Evolutionary conservation across 2,797 vertebrate species (phyloP).

Genomic region (Atherinosoma microstoma): DNA sequence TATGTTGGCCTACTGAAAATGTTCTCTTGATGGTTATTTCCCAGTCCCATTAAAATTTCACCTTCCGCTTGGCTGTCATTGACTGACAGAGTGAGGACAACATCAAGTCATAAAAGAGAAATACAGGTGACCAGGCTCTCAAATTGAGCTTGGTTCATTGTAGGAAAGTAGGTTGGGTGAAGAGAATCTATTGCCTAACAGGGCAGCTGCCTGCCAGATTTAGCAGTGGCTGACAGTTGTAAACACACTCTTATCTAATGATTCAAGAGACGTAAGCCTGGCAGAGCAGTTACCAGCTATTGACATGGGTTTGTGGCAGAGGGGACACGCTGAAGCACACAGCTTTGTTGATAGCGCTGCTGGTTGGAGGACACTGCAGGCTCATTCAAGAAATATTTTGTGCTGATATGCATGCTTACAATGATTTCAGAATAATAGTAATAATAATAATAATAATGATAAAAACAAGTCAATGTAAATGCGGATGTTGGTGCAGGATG

Average conservation of each 20-base stretch:
- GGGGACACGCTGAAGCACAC: constrained; percentile 42
- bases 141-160: constrained; percentile 73
- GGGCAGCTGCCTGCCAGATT: constrained; percentile 73
- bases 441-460: too few species aligned
- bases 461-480: constrained; percentile 12
- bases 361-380: constrained; percentile 38
- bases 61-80: constrained; percentile 52
- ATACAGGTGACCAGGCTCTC: constrained; percentile 65
- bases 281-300: constrained; percentile 58
- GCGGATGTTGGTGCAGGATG: constrained; percentile 39
- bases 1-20: background rate
- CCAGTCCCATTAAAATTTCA: background rate
- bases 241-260: constrained; percentile 75
- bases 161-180: constrained; percentile 77
- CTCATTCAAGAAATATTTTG: constrained; percentile 41
- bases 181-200: constrained; percentile 72
- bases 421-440: constrained; percentile 14
- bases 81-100: constrained; percentile 61
- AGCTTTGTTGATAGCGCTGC: constrained; percentile 43
- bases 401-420: constrained; percentile 35
- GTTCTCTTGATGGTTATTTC: background rate
- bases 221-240: constrained; percentile 72
- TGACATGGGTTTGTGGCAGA: constrained; percentile 66
- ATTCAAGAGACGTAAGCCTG: constrained; percentile 60
- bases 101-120: constrained; percentile 54